A percentile compares a stretch with the other conserved stretches of the same genome.
These are phyloP conservation scores for Myotis findleyi DNA, from an alignment of 2,797 vertebrate species.

Conservation along the genomic window DNA sequence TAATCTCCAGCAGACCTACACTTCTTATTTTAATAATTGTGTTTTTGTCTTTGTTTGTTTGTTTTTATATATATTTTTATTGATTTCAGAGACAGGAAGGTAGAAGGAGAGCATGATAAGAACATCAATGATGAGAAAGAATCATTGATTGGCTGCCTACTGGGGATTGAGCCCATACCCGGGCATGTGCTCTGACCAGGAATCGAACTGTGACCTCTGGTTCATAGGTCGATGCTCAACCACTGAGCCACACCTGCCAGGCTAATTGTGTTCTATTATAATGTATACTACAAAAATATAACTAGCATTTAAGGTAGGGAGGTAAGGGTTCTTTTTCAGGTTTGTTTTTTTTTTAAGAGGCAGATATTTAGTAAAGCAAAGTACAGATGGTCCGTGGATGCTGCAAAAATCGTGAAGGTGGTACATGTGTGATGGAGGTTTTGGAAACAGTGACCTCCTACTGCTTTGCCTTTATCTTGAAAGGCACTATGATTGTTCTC, in stretches of 20 bases:
- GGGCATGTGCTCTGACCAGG: too few relatives aligned
- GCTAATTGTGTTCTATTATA: slow-evolving; percentile 16
- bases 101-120: too few relatives aligned
- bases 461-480: slow-evolving; percentile 13
- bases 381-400: slow-evolving; percentile 50
- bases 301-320: background rate
- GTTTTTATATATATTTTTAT: too few relatives aligned
- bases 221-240: too few relatives aligned
- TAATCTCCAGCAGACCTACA: background rate
- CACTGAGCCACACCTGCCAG: too few relatives aligned
- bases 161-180: too few relatives aligned
- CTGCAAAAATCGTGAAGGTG: background rate
- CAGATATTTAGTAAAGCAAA: slow-evolving; percentile 2
- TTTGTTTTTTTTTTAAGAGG: background rate
- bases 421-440: background rate
- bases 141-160: too few relatives aligned
- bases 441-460: background rate
- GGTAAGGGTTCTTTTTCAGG: background rate
- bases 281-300: slow-evolving; percentile 15
- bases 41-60: background rate
- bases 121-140: too few relatives aligned
- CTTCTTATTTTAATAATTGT: background rate
- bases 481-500: background rate
- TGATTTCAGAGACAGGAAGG: too few relatives aligned
- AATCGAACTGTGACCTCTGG: too few relatives aligned